A percentile compares a stretch with the other conserved stretches of the same genome.
These are phyloP conservation scores for Tuta absoluta DNA, from an alignment of 2,888 invertebrate genomes.

Conservation along the genomic window DNA sequence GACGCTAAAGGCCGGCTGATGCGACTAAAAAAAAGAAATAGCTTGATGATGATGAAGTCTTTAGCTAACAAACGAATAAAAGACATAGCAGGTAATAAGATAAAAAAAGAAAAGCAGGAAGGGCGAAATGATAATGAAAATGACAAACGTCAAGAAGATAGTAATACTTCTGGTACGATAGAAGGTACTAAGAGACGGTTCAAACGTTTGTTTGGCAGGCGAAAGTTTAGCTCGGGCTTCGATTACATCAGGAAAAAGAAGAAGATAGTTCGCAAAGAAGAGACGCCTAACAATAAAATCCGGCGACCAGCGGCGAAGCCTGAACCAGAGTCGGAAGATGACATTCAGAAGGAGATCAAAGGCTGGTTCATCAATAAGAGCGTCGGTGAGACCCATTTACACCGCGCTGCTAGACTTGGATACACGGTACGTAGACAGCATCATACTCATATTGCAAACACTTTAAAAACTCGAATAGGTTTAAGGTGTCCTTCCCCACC, in stretches of 20 bases:
- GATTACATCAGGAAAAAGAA: slow-evolving; percentile 95
- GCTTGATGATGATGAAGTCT: slow-evolving; percentile 67
- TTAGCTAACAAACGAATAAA: slow-evolving; percentile 70
- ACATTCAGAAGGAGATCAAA: slow-evolving; percentile 92
- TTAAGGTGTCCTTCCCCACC: too few species aligned
- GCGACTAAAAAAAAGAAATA: slow-evolving; percentile 75
- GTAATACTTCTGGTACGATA: slow-evolving; percentile 50
- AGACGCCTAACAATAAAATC: slow-evolving; percentile 63
- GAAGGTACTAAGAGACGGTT: slow-evolving; percentile 79
- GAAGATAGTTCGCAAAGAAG: slow-evolving; percentile 84
- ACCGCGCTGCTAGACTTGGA: slow-evolving; percentile 94
- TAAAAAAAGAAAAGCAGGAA: slow-evolving; percentile 56
- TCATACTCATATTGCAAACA: not conserved
- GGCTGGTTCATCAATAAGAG: slow-evolving; percentile 97
- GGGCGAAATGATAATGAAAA: slow-evolving; percentile 69
- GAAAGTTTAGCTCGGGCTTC: slow-evolving; percentile 91
- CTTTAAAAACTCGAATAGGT: too few species aligned
- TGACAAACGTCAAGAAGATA: slow-evolving; percentile 67
- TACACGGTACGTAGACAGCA: slow-evolving; percentile 85
- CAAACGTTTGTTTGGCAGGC: slow-evolving; percentile 84
- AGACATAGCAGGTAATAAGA: slow-evolving; percentile 58
- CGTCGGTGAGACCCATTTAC: slow-evolving; percentile 95
- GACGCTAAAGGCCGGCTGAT: slow-evolving; percentile 71
- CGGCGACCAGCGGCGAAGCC: slow-evolving; percentile 76
- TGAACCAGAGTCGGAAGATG: slow-evolving; percentile 85